Evolutionary conservation across 2,797 vertebrate genomes (phyloP).

Genomic region (Halcyon smyrnensis): DNA sequence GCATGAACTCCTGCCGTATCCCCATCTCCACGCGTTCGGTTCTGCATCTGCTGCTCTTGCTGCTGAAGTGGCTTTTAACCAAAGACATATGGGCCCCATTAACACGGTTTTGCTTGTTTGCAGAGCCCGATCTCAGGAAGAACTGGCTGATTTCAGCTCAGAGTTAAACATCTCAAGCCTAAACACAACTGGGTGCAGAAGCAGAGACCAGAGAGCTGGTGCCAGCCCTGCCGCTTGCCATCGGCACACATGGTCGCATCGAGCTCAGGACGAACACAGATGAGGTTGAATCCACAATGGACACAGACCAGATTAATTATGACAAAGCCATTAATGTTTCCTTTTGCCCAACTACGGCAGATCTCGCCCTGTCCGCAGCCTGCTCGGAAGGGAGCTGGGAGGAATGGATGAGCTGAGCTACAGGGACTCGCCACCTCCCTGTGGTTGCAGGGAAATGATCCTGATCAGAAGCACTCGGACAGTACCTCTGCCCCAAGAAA

Average conservation of each 20-base stretch:
- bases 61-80: conserved; percentile 34
- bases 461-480: neutral
- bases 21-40: neutral
- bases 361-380: neutral
- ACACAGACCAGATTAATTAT: neutral
- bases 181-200: neutral
- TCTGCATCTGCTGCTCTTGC: conserved; percentile 51
- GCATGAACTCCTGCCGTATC: neutral
- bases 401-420: neutral
- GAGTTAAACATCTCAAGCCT: neutral
- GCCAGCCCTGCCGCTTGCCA: neutral
- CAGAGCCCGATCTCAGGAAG: neutral
- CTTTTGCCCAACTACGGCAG: neutral
- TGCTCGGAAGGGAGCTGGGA: neutral
- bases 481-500: neutral
- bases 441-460: neutral
- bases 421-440: neutral
- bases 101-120: conserved; percentile 9
- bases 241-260: neutral
- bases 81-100: conserved; percentile 61
- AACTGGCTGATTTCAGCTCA: neutral
- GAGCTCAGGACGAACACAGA: rapidly evolving
- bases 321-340: neutral
- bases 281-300: neutral
- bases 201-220: neutral